A percentile compares a stretch with the other conserved stretches of the same genome.
Evolutionary conservation across 1,140 invertebrate genomes (phyloP).

Genomic region (Telenomus remus): DNA sequence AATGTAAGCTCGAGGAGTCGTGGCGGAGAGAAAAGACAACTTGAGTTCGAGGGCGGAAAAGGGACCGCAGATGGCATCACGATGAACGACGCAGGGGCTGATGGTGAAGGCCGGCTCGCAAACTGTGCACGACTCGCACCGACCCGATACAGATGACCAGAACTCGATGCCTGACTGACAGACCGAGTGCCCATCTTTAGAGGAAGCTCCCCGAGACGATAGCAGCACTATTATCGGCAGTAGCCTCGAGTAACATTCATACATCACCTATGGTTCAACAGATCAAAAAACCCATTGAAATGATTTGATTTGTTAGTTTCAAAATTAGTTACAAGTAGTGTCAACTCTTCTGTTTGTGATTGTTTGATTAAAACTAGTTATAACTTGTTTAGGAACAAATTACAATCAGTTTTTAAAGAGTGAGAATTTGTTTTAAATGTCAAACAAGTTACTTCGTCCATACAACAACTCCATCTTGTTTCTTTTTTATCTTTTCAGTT

Average conservation of each 20-base stretch:
- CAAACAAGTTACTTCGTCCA: too few species aligned
- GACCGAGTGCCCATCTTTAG: constrained; percentile 64
- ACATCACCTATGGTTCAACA: constrained; percentile 58
- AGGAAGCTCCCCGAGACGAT: constrained; percentile 64
- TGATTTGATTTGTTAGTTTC: too few species aligned
- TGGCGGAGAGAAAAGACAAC: constrained; percentile 72
- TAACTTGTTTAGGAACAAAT: too few species aligned
- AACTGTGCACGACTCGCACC: constrained; percentile 79
- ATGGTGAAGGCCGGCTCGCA: constrained; percentile 79
- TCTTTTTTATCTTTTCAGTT: too few species aligned
- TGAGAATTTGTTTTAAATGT: too few species aligned
- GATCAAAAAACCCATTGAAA: too few species aligned
- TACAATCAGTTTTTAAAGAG: too few species aligned
- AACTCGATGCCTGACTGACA: constrained; percentile 77
- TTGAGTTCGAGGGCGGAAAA: constrained; percentile 77
- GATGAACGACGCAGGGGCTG: constrained; percentile 79
- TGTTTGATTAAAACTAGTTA: too few species aligned
- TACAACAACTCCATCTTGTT: too few species aligned
- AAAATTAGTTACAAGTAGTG: too few species aligned
- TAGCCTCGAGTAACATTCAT: constrained; percentile 54
- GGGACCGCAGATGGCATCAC: constrained; percentile 80
- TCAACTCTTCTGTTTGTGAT: too few species aligned
- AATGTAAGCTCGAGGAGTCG: constrained; percentile 44
- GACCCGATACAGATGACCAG: constrained; percentile 76
- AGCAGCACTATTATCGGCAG: constrained; percentile 59